Evolutionary conservation across 1,140 invertebrate genomes (phyloP).

Genomic region (Vanessa tameamea): DNA sequence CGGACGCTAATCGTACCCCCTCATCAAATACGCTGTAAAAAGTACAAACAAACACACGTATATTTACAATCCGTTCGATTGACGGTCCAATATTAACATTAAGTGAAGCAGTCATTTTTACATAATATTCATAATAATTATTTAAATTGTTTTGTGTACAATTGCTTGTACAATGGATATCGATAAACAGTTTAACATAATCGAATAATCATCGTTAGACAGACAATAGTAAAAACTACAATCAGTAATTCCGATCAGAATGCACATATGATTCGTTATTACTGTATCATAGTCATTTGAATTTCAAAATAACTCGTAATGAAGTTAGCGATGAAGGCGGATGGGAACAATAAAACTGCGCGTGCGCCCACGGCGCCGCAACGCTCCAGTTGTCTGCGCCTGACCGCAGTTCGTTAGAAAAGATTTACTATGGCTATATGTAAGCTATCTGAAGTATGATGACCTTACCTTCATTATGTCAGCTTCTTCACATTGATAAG

Average conservation of each 20-base stretch:
- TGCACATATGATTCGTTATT: conserved; percentile 41
- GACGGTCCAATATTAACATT: neutral
- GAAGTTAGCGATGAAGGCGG: conserved; percentile 54
- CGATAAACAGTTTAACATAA: neutral
- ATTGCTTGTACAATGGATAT: neutral
- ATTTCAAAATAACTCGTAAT: conserved; percentile 64
- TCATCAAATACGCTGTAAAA: conserved; percentile 56
- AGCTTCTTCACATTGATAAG: too few relatives aligned
- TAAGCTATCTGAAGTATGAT: conserved; percentile 15
- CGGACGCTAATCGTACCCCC: conserved; percentile 58
- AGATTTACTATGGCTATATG: conserved; percentile 21
- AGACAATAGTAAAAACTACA: conserved; percentile 14
- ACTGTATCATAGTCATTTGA: conserved; percentile 54
- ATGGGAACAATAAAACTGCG: conserved; percentile 59
- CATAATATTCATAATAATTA: neutral
- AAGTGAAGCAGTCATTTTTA: neutral
- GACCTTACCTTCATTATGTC: conserved; percentile 1
- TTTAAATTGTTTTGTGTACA: neutral
- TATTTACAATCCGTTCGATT: neutral
- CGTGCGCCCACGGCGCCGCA: conserved; percentile 63
- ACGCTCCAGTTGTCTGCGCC: conserved; percentile 66
- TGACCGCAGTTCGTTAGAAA: conserved; percentile 34
- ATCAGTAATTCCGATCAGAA: conserved; percentile 24
- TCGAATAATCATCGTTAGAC: conserved; percentile 1
- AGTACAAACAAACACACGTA: conserved; percentile 30